These are phyloP conservation scores for Sinosuthora webbiana DNA, from an alignment of 2,113 vertebrate genomes.

Conservation along the genomic window DNA sequence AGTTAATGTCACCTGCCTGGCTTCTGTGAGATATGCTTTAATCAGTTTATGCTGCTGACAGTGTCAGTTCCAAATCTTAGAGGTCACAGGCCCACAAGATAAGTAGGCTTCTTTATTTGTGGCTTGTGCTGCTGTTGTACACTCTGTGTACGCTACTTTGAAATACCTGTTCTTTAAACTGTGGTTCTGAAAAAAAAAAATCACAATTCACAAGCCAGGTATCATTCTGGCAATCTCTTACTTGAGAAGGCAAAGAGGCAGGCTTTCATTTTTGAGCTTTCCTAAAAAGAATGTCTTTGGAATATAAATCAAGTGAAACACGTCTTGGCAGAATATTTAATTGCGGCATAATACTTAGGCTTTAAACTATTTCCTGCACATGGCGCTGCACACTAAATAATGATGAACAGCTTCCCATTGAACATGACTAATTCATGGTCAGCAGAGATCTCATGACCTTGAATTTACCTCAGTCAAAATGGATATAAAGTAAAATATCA, in stretches of 20 bases:
- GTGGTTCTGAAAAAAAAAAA: neutral
- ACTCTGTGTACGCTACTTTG: neutral
- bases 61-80: neutral
- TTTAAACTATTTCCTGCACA: neutral
- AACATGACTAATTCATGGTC: neutral
- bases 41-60: neutral
- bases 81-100: neutral
- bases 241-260: neutral
- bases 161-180: neutral
- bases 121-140: neutral
- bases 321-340: constrained; percentile 3
- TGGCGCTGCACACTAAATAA: neutral
- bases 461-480: neutral
- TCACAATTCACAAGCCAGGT: neutral
- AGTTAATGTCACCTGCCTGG: neutral
- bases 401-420: neutral
- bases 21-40: neutral
- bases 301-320: neutral
- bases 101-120: neutral
- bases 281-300: neutral
- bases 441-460: neutral
- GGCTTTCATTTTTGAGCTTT: constrained; percentile 5
- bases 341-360: neutral
- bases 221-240: neutral
- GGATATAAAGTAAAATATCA: neutral